phyloP scores from a whole-genome alignment of 1,140 invertebrate species.

The Pseudobourletiella spinata region DNA sequence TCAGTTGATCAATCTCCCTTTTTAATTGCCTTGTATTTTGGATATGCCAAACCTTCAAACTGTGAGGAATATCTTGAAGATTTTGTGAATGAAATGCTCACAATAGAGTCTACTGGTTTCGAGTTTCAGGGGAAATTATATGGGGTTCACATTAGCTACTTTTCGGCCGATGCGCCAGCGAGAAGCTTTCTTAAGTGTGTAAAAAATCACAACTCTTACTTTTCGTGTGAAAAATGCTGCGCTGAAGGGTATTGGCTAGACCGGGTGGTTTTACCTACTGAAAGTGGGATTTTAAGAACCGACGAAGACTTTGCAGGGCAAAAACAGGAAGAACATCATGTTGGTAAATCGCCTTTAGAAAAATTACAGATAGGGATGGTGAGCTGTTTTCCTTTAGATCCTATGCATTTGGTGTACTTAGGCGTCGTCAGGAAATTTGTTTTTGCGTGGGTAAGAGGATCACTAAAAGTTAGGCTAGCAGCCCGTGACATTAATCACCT shows the following conservation, averaged over 20 bases:
- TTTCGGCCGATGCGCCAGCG: slow-evolving; percentile 42
- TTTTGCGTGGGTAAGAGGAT: slow-evolving; percentile 3
- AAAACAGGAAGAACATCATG: slow-evolving; percentile 30
- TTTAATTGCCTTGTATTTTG: slow-evolving; percentile 33
- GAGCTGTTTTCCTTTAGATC: slow-evolving; percentile 10
- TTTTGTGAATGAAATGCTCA: slow-evolving; percentile 30
- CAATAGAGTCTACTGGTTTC: slow-evolving; percentile 16
- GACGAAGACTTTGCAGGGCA: slow-evolving; percentile 26
- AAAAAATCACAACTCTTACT: slow-evolving; percentile 38
- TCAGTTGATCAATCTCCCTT: slow-evolving; percentile 15
- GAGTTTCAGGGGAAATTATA: not conserved
- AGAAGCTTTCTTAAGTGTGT: slow-evolving; percentile 39
- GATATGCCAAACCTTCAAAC: slow-evolving; percentile 28
- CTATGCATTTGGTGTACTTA: slow-evolving; percentile 16
- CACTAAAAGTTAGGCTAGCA: slow-evolving; percentile 19
- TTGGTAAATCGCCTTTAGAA: not conserved
- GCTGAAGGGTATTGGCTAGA: slow-evolving; percentile 33
- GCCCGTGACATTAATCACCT: slow-evolving; percentile 32
- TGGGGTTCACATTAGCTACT: slow-evolving; percentile 2
- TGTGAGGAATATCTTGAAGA: slow-evolving; percentile 26
- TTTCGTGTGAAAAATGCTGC: slow-evolving; percentile 40
- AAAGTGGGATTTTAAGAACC: slow-evolving; percentile 23
- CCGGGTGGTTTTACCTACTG: slow-evolving; percentile 33
- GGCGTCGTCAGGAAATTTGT: slow-evolving; percentile 14
- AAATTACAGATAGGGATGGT: not conserved